These are phyloP conservation scores for Cydia strobilella DNA, from an alignment of 1,140 invertebrate species.

Conservation along the genomic window DNA sequence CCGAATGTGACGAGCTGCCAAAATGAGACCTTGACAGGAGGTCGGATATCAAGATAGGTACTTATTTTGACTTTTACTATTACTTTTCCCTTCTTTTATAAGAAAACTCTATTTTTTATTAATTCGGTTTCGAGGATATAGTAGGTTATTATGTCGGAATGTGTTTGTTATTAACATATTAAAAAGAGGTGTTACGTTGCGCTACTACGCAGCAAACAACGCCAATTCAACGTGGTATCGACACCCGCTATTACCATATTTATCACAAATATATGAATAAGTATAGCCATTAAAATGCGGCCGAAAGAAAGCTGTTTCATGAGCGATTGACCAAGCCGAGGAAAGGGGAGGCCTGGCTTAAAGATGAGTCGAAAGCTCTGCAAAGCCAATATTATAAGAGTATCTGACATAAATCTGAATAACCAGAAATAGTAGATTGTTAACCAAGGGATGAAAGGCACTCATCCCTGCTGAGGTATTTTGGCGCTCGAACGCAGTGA, in stretches of 20 bases:
- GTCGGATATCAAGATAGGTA: neutral
- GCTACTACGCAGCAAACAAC: conserved; percentile 5
- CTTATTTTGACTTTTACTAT: neutral
- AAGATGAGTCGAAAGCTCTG: neutral
- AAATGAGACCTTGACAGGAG: conserved; percentile 39
- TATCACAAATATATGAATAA: conserved; percentile 5
- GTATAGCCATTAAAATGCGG: conserved; percentile 19
- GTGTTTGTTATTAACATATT: conserved; percentile 28
- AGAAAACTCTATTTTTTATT: neutral
- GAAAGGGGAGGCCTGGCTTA: neutral
- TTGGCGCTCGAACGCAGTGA: no score
- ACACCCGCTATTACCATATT: conserved; percentile 8
- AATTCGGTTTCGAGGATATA: neutral
- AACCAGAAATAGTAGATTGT: no score
- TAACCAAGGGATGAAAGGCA: no score
- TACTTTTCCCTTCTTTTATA: neutral
- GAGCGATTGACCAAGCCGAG: neutral
- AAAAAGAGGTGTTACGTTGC: conserved; percentile 22
- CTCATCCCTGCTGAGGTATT: no score
- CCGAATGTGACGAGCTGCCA: conserved; percentile 44
- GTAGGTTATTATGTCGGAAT: conserved; percentile 16
- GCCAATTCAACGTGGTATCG: conserved; percentile 5
- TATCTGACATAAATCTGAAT: neutral
- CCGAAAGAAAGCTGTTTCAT: conserved; percentile 19
- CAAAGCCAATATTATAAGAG: neutral